Base-by-base conservation (phyloP, 2,888 invertebrate species). In the Serrognathus titanus region DNA sequence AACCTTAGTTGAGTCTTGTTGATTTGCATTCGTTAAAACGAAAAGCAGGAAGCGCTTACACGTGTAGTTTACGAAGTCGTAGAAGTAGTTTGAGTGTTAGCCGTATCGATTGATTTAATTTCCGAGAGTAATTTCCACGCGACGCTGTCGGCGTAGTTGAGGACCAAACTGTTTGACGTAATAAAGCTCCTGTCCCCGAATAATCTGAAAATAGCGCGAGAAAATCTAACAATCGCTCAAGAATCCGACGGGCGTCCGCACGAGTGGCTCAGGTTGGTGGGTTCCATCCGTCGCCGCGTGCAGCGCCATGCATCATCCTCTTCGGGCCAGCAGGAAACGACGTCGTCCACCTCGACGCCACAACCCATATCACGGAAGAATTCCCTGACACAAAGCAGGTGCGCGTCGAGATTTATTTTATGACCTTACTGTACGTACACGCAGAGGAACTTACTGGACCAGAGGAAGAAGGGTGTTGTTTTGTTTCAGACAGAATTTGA, bases 261-360 rank as follows among this genome's bases (percentile, higher is more conserved):
- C 66, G 79, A 79, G 74, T 79, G 78, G 78, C 69, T 74, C 53
- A 73, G 71, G 63, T 72, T 79, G 64, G 78, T 79, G 55, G 79
- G 79, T 48, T 79, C 79, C 31, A 77, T 79, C 59, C 71, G 77
- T 54, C 70, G 78, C 36, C 76, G 77, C 60, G 79, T 79, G 51
- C 78, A 78, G 63, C 71, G 78, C 58, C 75, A 76, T 73, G 74
- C 73, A 48, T 72, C 76, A 11, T 66, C 71, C 9, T 43, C 59
- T 47, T 51, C 51, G 4, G 55, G 59, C 39, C 50, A 59, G 38
- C 49, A 60, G 41, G 39, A 71, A 66, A 66, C 70, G 67, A 60
- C 65, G 61, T 67, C 72, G 56, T 41, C 73, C 60, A 63, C 58
- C 53, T 35, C 58, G 35, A 24, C 56, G 35, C 45, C 53, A 36